Base-by-base conservation (phyloP, 2,797 vertebrate species). In the Protonibea diacanthus region DNA sequence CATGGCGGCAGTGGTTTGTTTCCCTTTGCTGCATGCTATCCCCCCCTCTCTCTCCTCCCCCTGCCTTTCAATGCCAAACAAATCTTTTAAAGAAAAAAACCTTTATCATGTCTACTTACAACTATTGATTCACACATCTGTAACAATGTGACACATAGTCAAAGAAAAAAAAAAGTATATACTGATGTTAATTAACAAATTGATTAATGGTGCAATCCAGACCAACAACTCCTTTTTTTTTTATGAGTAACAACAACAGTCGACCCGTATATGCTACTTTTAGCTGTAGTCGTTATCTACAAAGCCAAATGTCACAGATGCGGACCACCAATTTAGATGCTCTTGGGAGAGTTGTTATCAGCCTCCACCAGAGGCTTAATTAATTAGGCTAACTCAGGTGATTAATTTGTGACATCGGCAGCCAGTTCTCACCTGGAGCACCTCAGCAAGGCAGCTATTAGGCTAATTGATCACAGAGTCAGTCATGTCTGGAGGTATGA, bases 371-470 rank as follows among this genome's bases (percentile, higher is more conserved):
- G 88, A 88, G 85, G 81, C 62, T 76, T 91, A 90, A 92, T 94
- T 93, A 94, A 93, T 94, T 92, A 91, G 38, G 47, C 84, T 72
- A 84, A 88, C 88, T 89, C 78, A 57, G 88, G 84, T 91, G 87
- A 93, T 93, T 93, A 81, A 92, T 93, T 92, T 89, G 88, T 87
- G 90, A 90, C 88, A 88, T 83, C n/a, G 82, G 83, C 90, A 89
- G 83, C 77, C 82, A 63, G 77, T 86, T 92, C 85, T 93, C 88
- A 95, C 91, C 90, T 92, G 89, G 90, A 91, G 88, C 90, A 88
- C 79, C 84, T 63, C 89, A 86, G 87, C 74, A 77, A 84, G 89
- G 82, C 84, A 78, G 73, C 90, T 79, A 91, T 94, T 93, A 92
- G 79, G 55, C 78, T 92, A 92, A 93, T 89, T 91, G 90, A 92